phyloP scores from a whole-genome alignment of 2,113 vertebrate genomes.

The Mobula birostris region DNA sequence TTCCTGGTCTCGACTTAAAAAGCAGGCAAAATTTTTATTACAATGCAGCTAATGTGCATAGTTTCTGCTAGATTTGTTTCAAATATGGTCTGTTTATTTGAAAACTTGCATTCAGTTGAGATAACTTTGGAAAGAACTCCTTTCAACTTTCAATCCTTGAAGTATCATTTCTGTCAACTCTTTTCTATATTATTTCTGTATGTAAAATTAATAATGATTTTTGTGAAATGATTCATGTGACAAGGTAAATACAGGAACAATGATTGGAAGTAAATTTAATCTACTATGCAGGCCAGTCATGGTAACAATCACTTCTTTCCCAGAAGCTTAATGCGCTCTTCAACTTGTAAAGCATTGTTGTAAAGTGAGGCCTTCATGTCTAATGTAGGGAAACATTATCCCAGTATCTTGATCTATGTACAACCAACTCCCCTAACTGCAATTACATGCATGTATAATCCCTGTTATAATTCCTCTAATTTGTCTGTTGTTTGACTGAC shows the following conservation, averaged over 20 bases:
- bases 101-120: background rate
- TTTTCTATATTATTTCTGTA: background rate
- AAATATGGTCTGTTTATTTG: background rate
- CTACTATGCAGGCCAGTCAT: background rate
- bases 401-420: background rate
- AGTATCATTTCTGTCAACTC: background rate
- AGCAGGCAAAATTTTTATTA: background rate
- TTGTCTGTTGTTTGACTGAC: background rate
- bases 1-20: background rate
- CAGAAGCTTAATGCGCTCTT: background rate
- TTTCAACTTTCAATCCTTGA: background rate
- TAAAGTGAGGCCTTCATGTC: background rate
- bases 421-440: background rate
- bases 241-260: background rate
- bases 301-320: background rate
- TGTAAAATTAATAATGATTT: background rate
- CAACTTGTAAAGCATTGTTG: background rate
- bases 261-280: background rate
- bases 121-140: background rate
- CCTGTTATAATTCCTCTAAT: too few relatives aligned
- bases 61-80: background rate
- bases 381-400: background rate
- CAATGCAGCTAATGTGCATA: background rate
- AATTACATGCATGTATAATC: background rate
- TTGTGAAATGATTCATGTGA: background rate